These are phyloP conservation scores for Cossypha heuglini DNA, from an alignment of 2,797 vertebrate species.

Conservation along the genomic window DNA sequence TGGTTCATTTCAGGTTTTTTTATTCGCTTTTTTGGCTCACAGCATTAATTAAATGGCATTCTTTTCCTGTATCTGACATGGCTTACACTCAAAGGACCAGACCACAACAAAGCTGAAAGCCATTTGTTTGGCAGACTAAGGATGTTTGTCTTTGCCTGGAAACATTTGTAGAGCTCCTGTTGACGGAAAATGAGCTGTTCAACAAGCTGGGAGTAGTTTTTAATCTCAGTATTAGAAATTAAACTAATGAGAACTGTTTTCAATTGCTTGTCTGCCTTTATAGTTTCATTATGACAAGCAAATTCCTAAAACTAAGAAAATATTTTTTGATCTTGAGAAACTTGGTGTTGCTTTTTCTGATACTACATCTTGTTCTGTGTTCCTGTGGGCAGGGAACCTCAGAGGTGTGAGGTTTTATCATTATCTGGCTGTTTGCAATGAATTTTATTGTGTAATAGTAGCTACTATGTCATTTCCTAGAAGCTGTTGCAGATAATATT, in stretches of 20 bases:
- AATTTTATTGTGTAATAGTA: not conserved
- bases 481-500: not conserved
- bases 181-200: conserved; percentile 22
- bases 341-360: accelerated
- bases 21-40: not conserved
- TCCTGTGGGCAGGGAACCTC: not conserved
- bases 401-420: not conserved
- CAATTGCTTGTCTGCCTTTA: not conserved
- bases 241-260: not conserved
- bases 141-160: conserved; percentile 53
- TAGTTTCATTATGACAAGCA: not conserved
- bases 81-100: conserved; percentile 26
- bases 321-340: not conserved
- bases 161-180: conserved; percentile 44
- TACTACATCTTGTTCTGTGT: not conserved
- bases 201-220: not conserved
- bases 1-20: not conserved
- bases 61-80: conserved; percentile 3
- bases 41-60: conserved; percentile 29
- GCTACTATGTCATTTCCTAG: not conserved
- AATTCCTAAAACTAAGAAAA: not conserved
- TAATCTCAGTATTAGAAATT: not conserved
- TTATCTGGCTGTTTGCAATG: not conserved
- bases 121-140: conserved; percentile 46
- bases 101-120: conserved; percentile 50